phyloP scores from a whole-genome alignment of 2,113 vertebrate genomes.

The Platycercus adscitus region DNA sequence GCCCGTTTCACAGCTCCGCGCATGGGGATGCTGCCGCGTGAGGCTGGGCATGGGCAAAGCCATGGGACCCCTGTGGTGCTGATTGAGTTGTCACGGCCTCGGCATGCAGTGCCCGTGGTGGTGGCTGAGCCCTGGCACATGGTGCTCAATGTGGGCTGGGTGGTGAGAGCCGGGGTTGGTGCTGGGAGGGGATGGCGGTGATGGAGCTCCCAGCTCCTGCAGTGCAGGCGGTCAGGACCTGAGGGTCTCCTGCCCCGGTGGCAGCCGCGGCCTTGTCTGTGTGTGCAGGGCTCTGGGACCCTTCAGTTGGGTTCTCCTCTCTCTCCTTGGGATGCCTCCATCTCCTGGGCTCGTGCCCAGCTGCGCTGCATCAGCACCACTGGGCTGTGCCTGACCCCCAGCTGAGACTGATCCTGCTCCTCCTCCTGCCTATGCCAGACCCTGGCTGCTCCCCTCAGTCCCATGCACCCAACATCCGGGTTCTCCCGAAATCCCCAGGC shows the following conservation, averaged over 20 bases:
- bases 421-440: not conserved
- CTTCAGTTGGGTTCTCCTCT: not conserved
- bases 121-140: too few relatives aligned
- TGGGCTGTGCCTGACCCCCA: not conserved
- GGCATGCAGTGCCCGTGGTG: too few relatives aligned
- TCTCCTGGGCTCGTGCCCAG: accelerated
- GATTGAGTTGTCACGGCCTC: too few relatives aligned
- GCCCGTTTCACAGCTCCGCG: accelerated
- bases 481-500: accelerated
- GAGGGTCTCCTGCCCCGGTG: not conserved
- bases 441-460: not conserved
- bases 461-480: accelerated
- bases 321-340: not conserved
- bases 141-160: not conserved
- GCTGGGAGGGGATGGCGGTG: accelerated
- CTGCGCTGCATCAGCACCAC: accelerated
- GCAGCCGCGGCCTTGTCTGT: not conserved
- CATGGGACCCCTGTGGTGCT: accelerated
- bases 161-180: not conserved
- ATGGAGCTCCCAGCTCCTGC: not conserved
- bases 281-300: not conserved
- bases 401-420: not conserved
- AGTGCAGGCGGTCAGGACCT: accelerated
- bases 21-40: accelerated
- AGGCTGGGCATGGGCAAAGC: not conserved